Evolutionary conservation across 2,888 invertebrate genomes (phyloP), one percentile per base, ranked within the genome.

Genomic region (Sphaerophoria rueppellii): DNA sequence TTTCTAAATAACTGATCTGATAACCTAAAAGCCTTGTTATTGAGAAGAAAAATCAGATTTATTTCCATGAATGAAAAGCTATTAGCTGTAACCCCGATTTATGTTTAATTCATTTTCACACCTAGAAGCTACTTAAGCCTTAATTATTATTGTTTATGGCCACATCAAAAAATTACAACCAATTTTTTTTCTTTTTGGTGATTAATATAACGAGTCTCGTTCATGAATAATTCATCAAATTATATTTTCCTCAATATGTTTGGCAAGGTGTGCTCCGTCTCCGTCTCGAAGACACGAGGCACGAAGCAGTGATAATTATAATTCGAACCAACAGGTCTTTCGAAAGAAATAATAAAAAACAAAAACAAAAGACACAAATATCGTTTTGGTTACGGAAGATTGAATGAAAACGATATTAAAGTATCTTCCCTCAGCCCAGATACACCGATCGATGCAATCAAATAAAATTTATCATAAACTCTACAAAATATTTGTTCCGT

Each of bases 21-120:
- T 9, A 43, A 12, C 43, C 43, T 43, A 43, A 43, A 43, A 43
- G 43, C 43, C 43, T 43, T 43, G 7, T 43, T 7, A 43, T 11
- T 11, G 9, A 7, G 43, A 34, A 34, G 40, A 9, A 0, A 16
- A 57, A 2, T 1, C 32, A 2, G 7, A 57, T 37, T 34, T 57
- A 57, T 58, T 11, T 37, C 11, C 16, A 14, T 24, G 16, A 58
- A 14, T 0, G 6, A 58, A 58, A 40, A 58, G 14, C 58, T 58
- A 58, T 58, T 58, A 58, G 40, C 16, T 24, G 5, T 52, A 24
- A 58, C 37, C 24, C 4, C 4, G 24, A 60, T 63, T 24, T n/a
- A 16, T 63, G 63, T 6, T 74, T 69, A 65, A 78, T 63, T 70
- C 40, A 57, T 75, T 67, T 83, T 79, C 79, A 83, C 82, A 79